These are phyloP conservation scores for Bursaphelenchus okinawaensis DNA, from an alignment of 2,888 invertebrate genomes.

Conservation along the genomic window DNA sequence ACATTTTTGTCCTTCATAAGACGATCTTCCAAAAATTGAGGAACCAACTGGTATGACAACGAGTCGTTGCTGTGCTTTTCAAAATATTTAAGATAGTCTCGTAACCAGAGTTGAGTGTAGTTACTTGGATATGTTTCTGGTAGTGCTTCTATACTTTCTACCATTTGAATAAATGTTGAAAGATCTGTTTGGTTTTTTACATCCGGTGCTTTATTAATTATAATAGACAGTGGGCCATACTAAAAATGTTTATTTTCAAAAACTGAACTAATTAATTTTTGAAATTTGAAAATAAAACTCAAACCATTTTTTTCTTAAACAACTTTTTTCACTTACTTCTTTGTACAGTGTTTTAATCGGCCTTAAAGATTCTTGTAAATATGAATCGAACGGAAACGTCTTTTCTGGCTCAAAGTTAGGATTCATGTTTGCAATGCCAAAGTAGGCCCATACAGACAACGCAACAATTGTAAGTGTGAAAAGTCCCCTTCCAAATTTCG, in stretches of 20 bases:
- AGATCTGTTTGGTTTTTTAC: constrained; percentile 28
- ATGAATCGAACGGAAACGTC: constrained; percentile 48
- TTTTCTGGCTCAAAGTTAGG: constrained; percentile 49
- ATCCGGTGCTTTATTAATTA: constrained; percentile 39
- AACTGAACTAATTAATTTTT: not conserved
- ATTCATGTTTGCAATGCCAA: constrained; percentile 37
- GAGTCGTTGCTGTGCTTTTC: constrained; percentile 3
- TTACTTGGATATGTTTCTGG: constrained; percentile 32
- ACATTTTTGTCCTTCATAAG: constrained; percentile 34
- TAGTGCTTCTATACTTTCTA: constrained; percentile 32
- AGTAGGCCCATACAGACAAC: constrained; percentile 29
- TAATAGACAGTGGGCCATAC: constrained; percentile 48
- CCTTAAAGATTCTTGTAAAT: constrained; percentile 34
- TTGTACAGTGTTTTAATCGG: constrained; percentile 36
- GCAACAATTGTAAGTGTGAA: constrained; percentile 29
- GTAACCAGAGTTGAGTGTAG: constrained; percentile 35
- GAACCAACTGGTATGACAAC: constrained; percentile 23
- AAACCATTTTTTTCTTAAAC: not conserved
- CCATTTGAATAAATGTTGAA: constrained; percentile 30
- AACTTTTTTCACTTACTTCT: constrained; percentile 23
- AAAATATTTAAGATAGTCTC: constrained; percentile 31
- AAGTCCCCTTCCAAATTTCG: constrained; percentile 26
- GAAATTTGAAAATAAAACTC: not conserved
- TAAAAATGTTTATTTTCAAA: constrained; percentile 15
- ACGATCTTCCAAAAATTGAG: constrained; percentile 29